Evolutionary conservation across 92 coral and sea anemone genomes (phyloP).

Genomic region (Palythoa grandiflora): DNA sequence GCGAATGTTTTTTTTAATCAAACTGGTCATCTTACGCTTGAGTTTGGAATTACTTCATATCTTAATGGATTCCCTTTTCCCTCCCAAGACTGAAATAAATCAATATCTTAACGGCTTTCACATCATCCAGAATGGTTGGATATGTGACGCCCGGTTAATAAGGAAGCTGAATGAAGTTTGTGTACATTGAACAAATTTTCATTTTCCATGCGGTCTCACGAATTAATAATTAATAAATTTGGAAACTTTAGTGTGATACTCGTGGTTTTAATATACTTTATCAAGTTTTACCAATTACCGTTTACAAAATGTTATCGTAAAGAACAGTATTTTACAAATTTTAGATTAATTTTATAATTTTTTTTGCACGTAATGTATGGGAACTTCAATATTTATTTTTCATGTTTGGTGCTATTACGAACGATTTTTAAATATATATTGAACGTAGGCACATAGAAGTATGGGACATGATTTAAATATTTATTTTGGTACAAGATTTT

Average conservation of each 20-base stretch:
- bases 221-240: too few species aligned
- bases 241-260: neutral
- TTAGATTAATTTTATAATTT: neutral
- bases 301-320: neutral
- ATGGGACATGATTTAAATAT: neutral
- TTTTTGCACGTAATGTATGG: neutral
- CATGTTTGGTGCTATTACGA: neutral
- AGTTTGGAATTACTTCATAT: constrained; percentile 9
- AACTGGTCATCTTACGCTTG: constrained; percentile 1
- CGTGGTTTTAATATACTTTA: neutral
- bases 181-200: neutral
- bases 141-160: constrained; percentile 1
- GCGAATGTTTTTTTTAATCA: neutral
- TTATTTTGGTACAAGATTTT: neutral
- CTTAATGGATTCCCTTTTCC: constrained; percentile 25
- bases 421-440: neutral
- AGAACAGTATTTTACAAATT: too few species aligned
- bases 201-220: neutral
- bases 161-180: constrained; percentile 3
- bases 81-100: neutral
- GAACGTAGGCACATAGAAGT: neutral
- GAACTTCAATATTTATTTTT: neutral
- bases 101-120: neutral
- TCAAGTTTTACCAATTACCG: neutral
- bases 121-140: neutral